A percentile compares a stretch with the other conserved stretches of the same genome.
These are phyloP conservation scores for Pseudorhiza aurosa DNA, from an alignment of 30 jellyfish, hydroid and myxozoan genomes.

Conservation along the genomic window DNA sequence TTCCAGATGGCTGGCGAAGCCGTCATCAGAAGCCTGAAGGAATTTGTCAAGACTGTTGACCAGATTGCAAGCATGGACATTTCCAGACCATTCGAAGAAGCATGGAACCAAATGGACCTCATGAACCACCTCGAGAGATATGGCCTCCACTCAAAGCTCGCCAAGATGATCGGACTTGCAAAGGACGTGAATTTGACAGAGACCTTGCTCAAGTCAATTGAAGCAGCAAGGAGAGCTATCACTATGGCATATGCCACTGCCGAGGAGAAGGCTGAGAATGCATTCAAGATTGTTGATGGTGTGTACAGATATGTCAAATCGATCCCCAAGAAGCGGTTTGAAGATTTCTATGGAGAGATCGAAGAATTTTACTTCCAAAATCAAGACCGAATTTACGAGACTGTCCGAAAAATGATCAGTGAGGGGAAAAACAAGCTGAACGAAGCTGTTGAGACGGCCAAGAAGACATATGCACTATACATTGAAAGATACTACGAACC, in stretches of 20 bases:
- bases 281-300: constrained; percentile 46
- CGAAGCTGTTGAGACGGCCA: constrained; percentile 14
- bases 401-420: constrained; percentile 11
- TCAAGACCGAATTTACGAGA: constrained; percentile 44
- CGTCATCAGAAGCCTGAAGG: constrained; percentile 55
- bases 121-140: constrained; percentile 72
- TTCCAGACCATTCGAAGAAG: constrained; percentile 66
- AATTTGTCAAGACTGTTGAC: constrained; percentile 56
- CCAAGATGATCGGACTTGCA: constrained; percentile 56
- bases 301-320: constrained; percentile 64
- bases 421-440: constrained; percentile 5
- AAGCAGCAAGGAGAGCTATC: constrained; percentile 35
- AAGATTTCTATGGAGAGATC: constrained; percentile 80
- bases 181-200: constrained; percentile 78
- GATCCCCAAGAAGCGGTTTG: constrained; percentile 84
- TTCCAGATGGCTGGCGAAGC: constrained; percentile 71
- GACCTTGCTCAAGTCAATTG: constrained; percentile 37
- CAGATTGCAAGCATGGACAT: constrained; percentile 82
- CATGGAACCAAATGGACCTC: constrained; percentile 87
- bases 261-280: constrained; percentile 23
- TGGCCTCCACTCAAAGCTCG: constrained; percentile 70
- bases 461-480: constrained; percentile 18
- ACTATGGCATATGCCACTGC: constrained; percentile 45
- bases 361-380: constrained; percentile 42
- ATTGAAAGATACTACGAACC: constrained; percentile 69